Base-by-base conservation (phyloP, 2,113 vertebrate genomes). In the Odobenus rosmarus region DNA sequence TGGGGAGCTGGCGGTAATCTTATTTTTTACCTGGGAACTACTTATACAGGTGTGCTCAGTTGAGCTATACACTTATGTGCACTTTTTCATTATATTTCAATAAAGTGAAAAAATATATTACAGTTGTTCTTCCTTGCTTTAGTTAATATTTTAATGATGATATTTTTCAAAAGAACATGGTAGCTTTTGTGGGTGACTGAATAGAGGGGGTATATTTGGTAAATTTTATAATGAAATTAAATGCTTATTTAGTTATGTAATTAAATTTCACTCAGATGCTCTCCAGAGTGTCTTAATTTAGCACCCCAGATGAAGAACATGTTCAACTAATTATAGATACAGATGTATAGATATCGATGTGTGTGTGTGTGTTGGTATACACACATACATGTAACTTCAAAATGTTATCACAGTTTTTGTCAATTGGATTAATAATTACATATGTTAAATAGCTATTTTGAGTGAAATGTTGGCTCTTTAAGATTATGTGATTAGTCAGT, bases 191-290 rank as follows among this genome's bases (percentile, higher is more conserved):
- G 9, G 46, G 55, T 55, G 24, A 15, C 26, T 72, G n/a, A 33
- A 67, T 39, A 81, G 21, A 16, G 39, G 7, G 2, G 10, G 3
- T 71, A 36, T 39, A 59, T 83, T 81, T 85, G 71, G 26, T 57
- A 88, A 57, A 71, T 62, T 97, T 49, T 59, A 28, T 88, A 55
- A 72, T 36, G 15, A 94, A 90, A 61, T 94, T 26, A 71, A 93
- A 72, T 5, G 3, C 0, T 53, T 76, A 42, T 72, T 74, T 42
- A 88, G 64, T 91, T 57, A 21, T 16, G 1, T 39, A 61, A 83
- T 64, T 85, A 64, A 39, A 62, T 53, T 46, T 90, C 42, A 83
- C 24, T 83, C 53, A 53, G 23, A 36, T 67, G n/a, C 39, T 88
- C 57, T 67, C 33, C 5, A 57, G 19, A 57, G 24, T 64, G 26